A percentile compares a stretch with the other conserved stretches of the same genome.
Conservation (phyloP, 1,140 invertebrate genomes). For the Drosophila lacteicornis region DNA sequence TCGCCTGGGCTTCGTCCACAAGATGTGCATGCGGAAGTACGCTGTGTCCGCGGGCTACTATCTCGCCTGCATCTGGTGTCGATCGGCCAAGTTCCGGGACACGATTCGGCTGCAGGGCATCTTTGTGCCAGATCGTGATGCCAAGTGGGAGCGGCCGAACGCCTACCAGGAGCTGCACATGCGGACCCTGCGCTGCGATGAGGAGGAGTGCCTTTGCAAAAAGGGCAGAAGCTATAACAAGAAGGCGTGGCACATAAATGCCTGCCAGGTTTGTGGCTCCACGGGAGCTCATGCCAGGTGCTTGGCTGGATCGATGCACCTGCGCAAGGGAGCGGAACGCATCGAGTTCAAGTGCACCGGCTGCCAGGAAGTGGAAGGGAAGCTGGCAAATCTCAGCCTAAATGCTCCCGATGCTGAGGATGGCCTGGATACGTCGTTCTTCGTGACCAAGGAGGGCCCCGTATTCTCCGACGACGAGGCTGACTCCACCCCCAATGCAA, state of each 20-base stretch:
- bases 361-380: conserved; percentile 42
- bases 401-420: neutral
- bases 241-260: conserved; percentile 22
- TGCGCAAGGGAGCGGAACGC: neutral
- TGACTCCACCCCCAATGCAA: neutral
- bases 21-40: conserved; percentile 60
- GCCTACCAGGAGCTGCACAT: conserved; percentile 67
- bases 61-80: conserved; percentile 76
- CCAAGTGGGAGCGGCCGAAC: conserved; percentile 63
- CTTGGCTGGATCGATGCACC: neutral
- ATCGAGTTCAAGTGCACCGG: conserved; percentile 32
- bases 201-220: conserved; percentile 43
- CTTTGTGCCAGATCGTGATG: conserved; percentile 76
- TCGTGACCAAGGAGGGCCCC: conserved; percentile 17
- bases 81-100: conserved; percentile 47
- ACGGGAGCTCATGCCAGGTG: neutral
- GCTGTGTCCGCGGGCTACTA: conserved; percentile 71
- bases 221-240: conserved; percentile 47
- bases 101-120: conserved; percentile 55
- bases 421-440: conserved; percentile 19
- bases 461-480: neutral
- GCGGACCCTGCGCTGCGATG: conserved; percentile 44
- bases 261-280: conserved; percentile 41
- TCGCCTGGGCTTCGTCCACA: conserved; percentile 63
- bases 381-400: neutral